Evolutionary conservation across 2,113 vertebrate species (phyloP).

Genomic region (Tretioscincus oriximinensis): DNA sequence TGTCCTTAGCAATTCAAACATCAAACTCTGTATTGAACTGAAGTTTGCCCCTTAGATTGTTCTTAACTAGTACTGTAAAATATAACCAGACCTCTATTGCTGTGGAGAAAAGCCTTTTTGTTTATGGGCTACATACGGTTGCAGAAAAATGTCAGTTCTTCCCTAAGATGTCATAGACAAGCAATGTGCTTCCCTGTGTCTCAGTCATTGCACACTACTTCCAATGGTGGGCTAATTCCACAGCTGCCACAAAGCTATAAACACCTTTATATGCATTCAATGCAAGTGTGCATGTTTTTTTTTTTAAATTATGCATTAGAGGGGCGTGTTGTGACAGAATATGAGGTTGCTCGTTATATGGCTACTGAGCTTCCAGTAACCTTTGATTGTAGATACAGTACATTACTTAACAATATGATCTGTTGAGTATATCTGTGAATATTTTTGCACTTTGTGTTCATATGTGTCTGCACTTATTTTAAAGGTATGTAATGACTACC

Average conservation of each 20-base stretch:
- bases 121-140: neutral
- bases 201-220: slow-evolving; percentile 10
- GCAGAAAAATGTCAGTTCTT: slow-evolving; percentile 9
- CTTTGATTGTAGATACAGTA: slow-evolving; percentile 60
- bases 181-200: slow-evolving; percentile 24
- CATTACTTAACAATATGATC: slow-evolving; percentile 61
- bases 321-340: slow-evolving; percentile 10
- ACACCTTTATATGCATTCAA: slow-evolving; percentile 10
- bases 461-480: slow-evolving; percentile 65
- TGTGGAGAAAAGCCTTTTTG: slow-evolving; percentile 28
- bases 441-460: slow-evolving; percentile 66
- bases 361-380: slow-evolving; percentile 52
- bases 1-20: slow-evolving; percentile 41
- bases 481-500: slow-evolving; percentile 56
- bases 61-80: slow-evolving; percentile 64
- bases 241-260: neutral
- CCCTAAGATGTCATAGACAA: slow-evolving; percentile 25
- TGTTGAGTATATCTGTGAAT: slow-evolving; percentile 51
- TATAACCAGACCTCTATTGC: slow-evolving; percentile 55
- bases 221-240: slow-evolving; percentile 13
- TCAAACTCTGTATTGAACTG: slow-evolving; percentile 40
- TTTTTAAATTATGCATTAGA: slow-evolving; percentile 1
- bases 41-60: slow-evolving; percentile 45
- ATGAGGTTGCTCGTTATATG: slow-evolving; percentile 10
- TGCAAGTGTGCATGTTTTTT: neutral